A percentile compares a stretch with the other conserved stretches of the same genome.
These are phyloP conservation scores for Masticophis lateralis DNA, from an alignment of 2,797 vertebrate species.

Conservation along the genomic window DNA sequence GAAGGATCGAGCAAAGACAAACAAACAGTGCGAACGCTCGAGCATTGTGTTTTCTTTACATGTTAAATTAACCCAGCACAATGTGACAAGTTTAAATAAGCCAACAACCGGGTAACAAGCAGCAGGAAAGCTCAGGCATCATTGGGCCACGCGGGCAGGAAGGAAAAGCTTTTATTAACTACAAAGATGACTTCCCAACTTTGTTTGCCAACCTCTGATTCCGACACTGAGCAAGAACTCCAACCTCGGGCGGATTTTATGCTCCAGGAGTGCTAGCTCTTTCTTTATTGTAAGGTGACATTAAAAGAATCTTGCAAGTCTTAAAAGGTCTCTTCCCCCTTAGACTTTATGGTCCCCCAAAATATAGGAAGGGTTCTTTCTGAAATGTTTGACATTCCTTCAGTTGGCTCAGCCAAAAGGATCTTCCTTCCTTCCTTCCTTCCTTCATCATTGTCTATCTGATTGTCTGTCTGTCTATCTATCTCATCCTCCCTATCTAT, in stretches of 20 bases:
- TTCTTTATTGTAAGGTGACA: not conserved
- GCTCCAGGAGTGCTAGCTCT: not conserved
- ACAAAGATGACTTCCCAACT: not conserved
- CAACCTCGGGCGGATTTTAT: not conserved
- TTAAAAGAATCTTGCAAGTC: not conserved
- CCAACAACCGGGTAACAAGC: not conserved
- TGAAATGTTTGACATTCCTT: not conserved
- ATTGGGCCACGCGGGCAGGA: not conserved
- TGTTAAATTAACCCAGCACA: not conserved
- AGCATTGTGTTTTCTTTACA: not conserved
- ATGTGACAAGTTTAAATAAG: not conserved
- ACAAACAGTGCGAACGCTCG: not conserved
- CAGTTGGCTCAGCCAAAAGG: not conserved
- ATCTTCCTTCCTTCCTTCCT: no score
- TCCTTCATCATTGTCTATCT: no score
- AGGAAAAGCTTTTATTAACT: not conserved
- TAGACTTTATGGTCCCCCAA: not conserved
- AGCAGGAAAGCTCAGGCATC: not conserved
- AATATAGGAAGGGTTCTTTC: not conserved
- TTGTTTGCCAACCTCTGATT: not conserved
- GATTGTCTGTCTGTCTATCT: no score
- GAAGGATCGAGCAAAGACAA: not conserved
- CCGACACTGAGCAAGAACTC: not conserved
- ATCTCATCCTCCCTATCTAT: no score
- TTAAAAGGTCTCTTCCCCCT: not conserved